These are phyloP conservation scores for Drosophila aldrichi DNA, from an alignment of 2,888 invertebrate species.

Conservation along the genomic window DNA sequence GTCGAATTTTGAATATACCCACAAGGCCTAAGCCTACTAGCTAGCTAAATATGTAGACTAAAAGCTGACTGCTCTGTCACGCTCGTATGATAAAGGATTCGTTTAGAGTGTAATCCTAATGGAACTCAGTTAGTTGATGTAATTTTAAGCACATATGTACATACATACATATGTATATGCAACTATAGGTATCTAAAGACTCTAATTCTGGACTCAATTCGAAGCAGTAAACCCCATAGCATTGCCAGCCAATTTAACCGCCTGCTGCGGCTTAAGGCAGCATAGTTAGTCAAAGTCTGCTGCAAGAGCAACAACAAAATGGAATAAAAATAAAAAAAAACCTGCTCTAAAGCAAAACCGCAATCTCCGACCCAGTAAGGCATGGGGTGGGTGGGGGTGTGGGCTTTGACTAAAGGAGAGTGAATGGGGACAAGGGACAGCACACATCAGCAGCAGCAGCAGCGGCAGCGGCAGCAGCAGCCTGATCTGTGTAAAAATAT, in stretches of 20 bases:
- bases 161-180: too few relatives aligned
- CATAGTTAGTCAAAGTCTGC: constrained; percentile 40
- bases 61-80: neutral
- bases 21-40: too few relatives aligned
- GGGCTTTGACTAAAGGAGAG: neutral
- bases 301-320: neutral
- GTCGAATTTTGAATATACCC: too few relatives aligned
- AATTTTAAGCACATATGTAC: neutral
- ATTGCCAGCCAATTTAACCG: constrained; percentile 35
- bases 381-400: neutral
- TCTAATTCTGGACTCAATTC: neutral
- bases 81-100: too few relatives aligned
- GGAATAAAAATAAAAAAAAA: neutral
- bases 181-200: neutral
- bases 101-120: neutral
- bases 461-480: constrained; percentile 40
- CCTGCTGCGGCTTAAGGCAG: constrained; percentile 21
- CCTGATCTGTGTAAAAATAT: constrained; percentile 80
- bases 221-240: neutral
- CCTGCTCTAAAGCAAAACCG: constrained; percentile 16
- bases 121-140: neutral
- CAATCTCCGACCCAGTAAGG: constrained; percentile 28
- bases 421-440: constrained; percentile 1
- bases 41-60: neutral
- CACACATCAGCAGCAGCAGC: constrained; percentile 47